A percentile compares a stretch with the other conserved stretches of the same genome.
Conservation (phyloP, 2,113 vertebrate genomes). For the Aegithalos caudatus region DNA sequence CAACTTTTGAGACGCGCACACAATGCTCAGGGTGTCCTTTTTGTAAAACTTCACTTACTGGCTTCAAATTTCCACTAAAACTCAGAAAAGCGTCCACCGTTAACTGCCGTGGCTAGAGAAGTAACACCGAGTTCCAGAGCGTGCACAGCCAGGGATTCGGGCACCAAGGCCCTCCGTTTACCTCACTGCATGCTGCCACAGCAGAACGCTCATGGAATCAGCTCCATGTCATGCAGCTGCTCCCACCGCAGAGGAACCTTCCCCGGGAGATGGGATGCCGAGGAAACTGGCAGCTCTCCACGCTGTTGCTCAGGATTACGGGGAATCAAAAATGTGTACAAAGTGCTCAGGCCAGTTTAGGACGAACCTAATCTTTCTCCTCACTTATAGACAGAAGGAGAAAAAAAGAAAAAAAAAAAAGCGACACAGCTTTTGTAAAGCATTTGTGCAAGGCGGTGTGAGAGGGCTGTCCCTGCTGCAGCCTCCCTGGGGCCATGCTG, state of each 20-base stretch:
- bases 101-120: neutral
- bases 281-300: neutral
- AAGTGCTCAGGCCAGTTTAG: neutral
- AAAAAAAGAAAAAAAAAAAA: accelerated
- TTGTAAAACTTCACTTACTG: neutral
- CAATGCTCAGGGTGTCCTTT: neutral
- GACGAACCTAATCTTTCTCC: neutral
- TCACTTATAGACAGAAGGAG: neutral
- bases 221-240: neutral
- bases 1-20: neutral
- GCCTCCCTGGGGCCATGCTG: accelerated
- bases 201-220: neutral
- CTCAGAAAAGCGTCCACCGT: neutral
- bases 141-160: neutral
- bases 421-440: accelerated
- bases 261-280: neutral
- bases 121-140: neutral
- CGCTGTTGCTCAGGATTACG: neutral
- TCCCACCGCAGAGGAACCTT: neutral
- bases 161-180: neutral
- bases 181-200: neutral
- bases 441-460: accelerated
- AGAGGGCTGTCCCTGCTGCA: neutral
- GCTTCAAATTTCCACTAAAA: neutral
- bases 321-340: neutral